These are phyloP conservation scores for Aulostomus chinensis DNA, from an alignment of 2,797 vertebrate genomes.

Conservation along the genomic window DNA sequence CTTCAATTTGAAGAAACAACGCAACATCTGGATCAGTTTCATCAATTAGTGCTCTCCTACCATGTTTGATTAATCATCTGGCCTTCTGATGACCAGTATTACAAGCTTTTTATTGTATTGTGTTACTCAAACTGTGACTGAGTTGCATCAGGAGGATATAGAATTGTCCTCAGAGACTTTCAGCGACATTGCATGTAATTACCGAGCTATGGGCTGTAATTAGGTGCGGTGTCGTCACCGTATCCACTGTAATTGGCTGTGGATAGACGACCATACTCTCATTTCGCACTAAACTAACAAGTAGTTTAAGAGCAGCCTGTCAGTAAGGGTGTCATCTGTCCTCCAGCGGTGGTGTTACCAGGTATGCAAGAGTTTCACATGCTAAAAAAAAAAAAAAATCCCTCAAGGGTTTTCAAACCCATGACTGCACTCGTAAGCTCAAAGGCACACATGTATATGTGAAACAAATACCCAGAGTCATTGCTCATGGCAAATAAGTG, in stretches of 20 bases:
- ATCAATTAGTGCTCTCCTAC: not conserved
- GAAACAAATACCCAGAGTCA: not conserved
- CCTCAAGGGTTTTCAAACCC: not conserved
- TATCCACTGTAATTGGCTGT: constrained; percentile 42
- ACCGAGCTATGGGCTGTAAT: constrained; percentile 54
- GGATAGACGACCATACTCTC: constrained; percentile 44
- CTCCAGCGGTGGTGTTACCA: constrained; percentile 12
- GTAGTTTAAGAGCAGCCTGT: constrained; percentile 48
- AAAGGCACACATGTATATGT: not conserved
- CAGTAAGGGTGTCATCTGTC: constrained; percentile 15
- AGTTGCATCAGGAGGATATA: too few species aligned
- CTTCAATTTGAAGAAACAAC: constrained; percentile 24
- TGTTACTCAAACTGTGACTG: not conserved
- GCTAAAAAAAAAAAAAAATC: constrained; percentile 3
- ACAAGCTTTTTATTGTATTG: not conserved
- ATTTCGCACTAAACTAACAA: constrained; percentile 35
- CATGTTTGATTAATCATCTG: constrained; percentile 9
- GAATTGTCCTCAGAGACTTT: constrained; percentile 24
- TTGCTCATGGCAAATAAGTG: not conserved
- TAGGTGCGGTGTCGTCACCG: constrained; percentile 38
- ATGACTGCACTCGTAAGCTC: not conserved
- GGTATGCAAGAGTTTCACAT: not conserved
- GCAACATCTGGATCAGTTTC: constrained; percentile 29
- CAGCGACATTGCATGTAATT: constrained; percentile 57
- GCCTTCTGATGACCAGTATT: not conserved